Evolutionary conservation across 2,797 vertebrate species (phyloP).

Genomic region (Anisognathus igniventris): DNA sequence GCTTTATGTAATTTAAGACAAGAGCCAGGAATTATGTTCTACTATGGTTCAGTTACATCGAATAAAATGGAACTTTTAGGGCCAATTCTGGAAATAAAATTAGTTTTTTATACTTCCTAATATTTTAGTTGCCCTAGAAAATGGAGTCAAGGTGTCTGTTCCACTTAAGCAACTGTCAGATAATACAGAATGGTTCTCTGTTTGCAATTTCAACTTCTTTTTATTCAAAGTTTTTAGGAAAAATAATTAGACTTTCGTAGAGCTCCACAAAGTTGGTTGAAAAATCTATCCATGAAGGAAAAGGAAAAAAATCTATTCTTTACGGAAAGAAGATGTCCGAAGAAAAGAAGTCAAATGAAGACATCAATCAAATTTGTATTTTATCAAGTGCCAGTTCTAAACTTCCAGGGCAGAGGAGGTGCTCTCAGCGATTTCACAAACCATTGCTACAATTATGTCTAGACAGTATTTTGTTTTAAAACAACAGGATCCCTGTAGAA

Average conservation of each 20-base stretch:
- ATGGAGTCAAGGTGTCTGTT: not conserved
- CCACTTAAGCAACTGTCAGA: not conserved
- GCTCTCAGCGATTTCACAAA: not conserved
- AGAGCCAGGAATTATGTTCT: not conserved
- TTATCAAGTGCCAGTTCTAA: not conserved
- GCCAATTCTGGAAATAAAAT: not conserved
- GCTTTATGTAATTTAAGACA: not conserved
- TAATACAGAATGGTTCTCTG: not conserved
- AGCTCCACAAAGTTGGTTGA: not conserved
- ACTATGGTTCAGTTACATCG: not conserved
- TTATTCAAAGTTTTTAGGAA: not conserved
- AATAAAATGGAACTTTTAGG: not conserved
- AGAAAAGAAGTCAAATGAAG: not conserved
- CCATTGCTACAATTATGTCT: not conserved
- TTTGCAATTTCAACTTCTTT: not conserved
- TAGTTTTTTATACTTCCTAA: not conserved
- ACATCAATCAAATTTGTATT: not conserved
- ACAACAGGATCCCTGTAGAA: not conserved
- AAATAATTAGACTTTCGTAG: not conserved
- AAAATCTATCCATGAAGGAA: not conserved
- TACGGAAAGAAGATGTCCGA: not conserved
- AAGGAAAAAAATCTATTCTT: not conserved
- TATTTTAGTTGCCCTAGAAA: not conserved
- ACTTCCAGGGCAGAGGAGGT: not conserved
- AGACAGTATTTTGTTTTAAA: not conserved